Evolutionary conservation across 2,797 vertebrate species (phyloP), one percentile per base, ranked within the genome.

Genomic region (Catostomus latipinnis): DNA sequence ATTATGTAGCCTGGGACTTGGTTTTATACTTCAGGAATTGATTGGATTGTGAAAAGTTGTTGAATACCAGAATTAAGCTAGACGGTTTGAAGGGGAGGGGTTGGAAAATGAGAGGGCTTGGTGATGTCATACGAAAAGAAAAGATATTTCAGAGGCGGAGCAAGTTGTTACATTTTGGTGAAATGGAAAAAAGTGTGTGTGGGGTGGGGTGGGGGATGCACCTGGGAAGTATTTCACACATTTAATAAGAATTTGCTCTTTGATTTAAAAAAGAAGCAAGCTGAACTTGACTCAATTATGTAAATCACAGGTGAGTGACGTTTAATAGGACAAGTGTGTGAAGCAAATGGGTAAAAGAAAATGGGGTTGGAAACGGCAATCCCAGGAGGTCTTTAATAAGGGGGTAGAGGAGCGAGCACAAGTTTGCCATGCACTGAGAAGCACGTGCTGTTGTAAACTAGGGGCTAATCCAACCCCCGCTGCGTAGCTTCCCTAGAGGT

Each of bases 401-500:
- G 63, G 74, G 48, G 34, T 89, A 88, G 89, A 90, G 88, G 88
- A 90, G 88, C 83, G 86, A 92, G 89, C 62, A 89, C 87, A 87
- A 91, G 92, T 93, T 93, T 90, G 86, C 91, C 87, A 88, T 92
- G 91, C 92, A 90, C 86, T 88, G 89, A 90, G 90, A 94, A 93
- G 88, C 92, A 92, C 87, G 89, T 89, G 92, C 90, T 91, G 87
- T 89, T 87, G 91, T 89, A 86, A 91, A 92, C 86, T 84, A 81
- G 78, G 82, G 82, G 87, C 83, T 92, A 93, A 94, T 93, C 92
- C 88, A 90, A 85, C 85, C 89, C 94, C 93, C 52, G 89, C 93
- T 93, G 94, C 86, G 90, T 85, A 89, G 90, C 88, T 93, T 94
- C 91, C 93, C 91, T 90, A 92, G 86, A 93, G 91, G 90, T 93